Evolutionary conservation across 2,797 vertebrate genomes (phyloP), one percentile per base, ranked within the genome.

Genomic region (Thripadectes ignobilis): DNA sequence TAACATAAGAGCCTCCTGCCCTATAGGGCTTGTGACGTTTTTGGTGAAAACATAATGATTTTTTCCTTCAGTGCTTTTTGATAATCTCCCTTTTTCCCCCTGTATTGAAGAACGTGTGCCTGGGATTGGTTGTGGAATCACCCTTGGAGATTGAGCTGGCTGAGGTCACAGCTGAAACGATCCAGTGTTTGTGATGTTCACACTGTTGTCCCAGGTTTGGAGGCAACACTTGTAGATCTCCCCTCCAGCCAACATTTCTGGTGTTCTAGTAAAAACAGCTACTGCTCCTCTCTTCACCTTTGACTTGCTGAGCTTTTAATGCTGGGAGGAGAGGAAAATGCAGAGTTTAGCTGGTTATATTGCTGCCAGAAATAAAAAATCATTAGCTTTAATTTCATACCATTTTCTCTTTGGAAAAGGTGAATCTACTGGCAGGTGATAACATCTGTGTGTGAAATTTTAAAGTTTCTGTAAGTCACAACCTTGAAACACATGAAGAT

Each of bases 121-220:
- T 71, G 30, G 24, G 12, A 26, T n/a, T 67, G 17, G 7, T 23
- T 79, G 13, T 49, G 9, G 21, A 72, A 20, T 51, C 16, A 36
- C 63, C 58, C 45, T n/a, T 67, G 39, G 58, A 51, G 12, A 14
- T 51, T 41, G 15, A 85, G 7, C 16, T 78, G 39, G 15, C 49
- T 36, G 34, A 65, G 88, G 41, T 27, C 22, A 6, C 52, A 46
- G 21, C 3, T 74, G 26, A 54, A 62, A 45, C 27, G 3, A 38
- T 38, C 1, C 6, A 1, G 2, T 36, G 52, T 55, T 61, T 57
- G 16, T 3, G 1, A 13, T 12, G n/a, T n/a, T 62, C 39, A 29
- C 15, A 6, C 7, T 3, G 4, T 20, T 69, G 20, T 66, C 32
- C 14, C 18, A 30, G 17, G 19, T 21, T 20, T 2, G 0, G 41